These are phyloP conservation scores for Venusia cambrica DNA, from an alignment of 2,888 invertebrate species.

Conservation along the genomic window DNA sequence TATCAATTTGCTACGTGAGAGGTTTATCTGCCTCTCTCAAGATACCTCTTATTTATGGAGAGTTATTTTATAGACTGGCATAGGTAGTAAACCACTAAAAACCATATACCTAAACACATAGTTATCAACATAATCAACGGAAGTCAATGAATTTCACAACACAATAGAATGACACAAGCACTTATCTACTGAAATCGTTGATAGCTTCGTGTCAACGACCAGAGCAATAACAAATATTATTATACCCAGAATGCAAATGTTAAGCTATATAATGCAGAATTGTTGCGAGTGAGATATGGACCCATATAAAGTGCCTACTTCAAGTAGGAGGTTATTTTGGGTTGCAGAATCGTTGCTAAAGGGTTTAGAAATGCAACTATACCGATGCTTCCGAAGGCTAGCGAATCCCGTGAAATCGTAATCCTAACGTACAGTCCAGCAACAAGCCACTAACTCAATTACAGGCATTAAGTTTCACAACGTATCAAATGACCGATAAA, in stretches of 20 bases:
- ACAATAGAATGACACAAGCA: conserved; percentile 5
- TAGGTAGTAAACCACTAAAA: conserved; percentile 3
- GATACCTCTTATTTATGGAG: too few species aligned
- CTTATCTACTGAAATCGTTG: conserved; percentile 6
- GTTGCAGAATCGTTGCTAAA: too few species aligned
- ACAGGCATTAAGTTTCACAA: conserved; percentile 30
- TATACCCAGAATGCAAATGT: too few species aligned
- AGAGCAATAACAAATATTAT: background rate
- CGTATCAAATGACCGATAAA: conserved; percentile 23
- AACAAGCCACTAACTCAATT: conserved; percentile 36
- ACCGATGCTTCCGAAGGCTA: too few species aligned
- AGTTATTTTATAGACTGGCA: too few species aligned
- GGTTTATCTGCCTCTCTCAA: too few species aligned
- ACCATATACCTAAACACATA: background rate
- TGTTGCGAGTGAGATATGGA: too few species aligned
- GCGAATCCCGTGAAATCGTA: conserved; percentile 10
- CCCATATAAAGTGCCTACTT: too few species aligned
- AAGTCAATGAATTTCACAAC: conserved; percentile 10
- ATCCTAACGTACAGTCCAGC: conserved; percentile 3
- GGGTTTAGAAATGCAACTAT: too few species aligned
- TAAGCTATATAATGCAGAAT: too few species aligned
- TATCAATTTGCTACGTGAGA: too few species aligned
- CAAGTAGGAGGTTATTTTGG: too few species aligned
- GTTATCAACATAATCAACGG: conserved; percentile 7
- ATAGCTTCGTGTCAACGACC: conserved; percentile 14